Base-by-base conservation (phyloP, 1,140 invertebrate species). In the Drosophila ogumai region DNA sequence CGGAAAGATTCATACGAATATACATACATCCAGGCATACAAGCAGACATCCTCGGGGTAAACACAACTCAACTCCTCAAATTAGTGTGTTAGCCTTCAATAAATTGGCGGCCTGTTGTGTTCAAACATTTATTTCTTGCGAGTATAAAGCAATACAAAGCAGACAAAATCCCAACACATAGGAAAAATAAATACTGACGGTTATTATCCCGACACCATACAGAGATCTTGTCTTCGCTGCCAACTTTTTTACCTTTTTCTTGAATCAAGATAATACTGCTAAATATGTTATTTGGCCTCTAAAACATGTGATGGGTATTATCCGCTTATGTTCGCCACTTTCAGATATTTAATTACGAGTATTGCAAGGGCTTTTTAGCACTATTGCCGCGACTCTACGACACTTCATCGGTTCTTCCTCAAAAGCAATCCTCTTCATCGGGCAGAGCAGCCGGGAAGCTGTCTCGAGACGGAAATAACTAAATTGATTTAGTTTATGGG, bases 21-120 rank as follows among this genome's bases (percentile, higher is more conserved):
- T 43, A 50, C 60, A 38, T 72, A 57, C 40, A 41, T 56, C 44
- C 32, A 13, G 50, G 41, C 49, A 72, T 65, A 58, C 81, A 55
- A 73, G 65, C 52, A 86, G 64, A 86, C 79, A 78, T 81, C 82
- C 82, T 81, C 82, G 59, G 82, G 82, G 82, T 65, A 85, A 77
- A 85, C 84, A 85, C 82, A 85, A 85, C 82, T 85, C 82, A 85
- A 78, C 82, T 85, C 75, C 82, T 85, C 74, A 85, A 85, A 86
- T 85, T 85, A 82, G 82, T 85, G 82, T 85, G 78, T 86, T 85
- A 86, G 79, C 82, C 82, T 87, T 82, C 82, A 85, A 85, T 85
- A 85, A 85, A 85, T 85, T 86, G 74, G 82, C 82, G 82, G 82
- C 82, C 85, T 87, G 82, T 85, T 85, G 82, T 80, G 76, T 86